Base-by-base conservation (phyloP, 92 coral and sea anemone species). In the Paragorgia papillata region DNA sequence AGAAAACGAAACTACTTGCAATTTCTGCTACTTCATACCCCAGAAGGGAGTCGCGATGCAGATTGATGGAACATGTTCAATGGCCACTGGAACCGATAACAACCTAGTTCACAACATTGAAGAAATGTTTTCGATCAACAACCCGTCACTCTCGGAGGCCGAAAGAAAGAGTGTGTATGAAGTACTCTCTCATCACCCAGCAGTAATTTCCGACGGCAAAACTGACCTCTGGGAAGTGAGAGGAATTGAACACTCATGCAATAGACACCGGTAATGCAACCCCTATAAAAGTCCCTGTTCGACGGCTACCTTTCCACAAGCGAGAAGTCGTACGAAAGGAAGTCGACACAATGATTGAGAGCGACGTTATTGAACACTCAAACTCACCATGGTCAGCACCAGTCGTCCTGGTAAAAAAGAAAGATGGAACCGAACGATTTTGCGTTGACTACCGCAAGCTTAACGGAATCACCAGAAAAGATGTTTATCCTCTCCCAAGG, bases 181-280 rank as follows among this genome's bases (percentile, higher is more conserved):
- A 37, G 65, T 75, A 58, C 39, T 58, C 15, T 14, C 57, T 19
- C 56, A 67, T 26, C 81, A 60, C 43, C 62, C 31, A 0, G 43
- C 58, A 75, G 66, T 75, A 12, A 61, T 75, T 51, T 75, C 81
- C 21, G 68, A 71, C 17, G 29, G 32, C 57, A 58, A 57, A 46
- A 62, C 67, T 29, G 80, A 75, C 56, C 62, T 75, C 14, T 70
- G 80, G 32, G 53, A 75, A 75, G 53, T 39, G 53, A 66, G 39
- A 66, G 53, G 34, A 25, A 24, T 44, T 41, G 33, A 69, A 49
- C 77, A 69, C 43, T 46, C 39, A n/a, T n/a, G n/a, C n/a, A 21
- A 74, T 74, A 41, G 66, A 74, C 7, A 74, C 80, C 12, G 68
- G 67, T 17, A 46, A 57, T 19, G 25, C 50, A 37, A 22, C 17